Conservation (phyloP, 2,888 invertebrate species). For the Eulithis prunata region DNA sequence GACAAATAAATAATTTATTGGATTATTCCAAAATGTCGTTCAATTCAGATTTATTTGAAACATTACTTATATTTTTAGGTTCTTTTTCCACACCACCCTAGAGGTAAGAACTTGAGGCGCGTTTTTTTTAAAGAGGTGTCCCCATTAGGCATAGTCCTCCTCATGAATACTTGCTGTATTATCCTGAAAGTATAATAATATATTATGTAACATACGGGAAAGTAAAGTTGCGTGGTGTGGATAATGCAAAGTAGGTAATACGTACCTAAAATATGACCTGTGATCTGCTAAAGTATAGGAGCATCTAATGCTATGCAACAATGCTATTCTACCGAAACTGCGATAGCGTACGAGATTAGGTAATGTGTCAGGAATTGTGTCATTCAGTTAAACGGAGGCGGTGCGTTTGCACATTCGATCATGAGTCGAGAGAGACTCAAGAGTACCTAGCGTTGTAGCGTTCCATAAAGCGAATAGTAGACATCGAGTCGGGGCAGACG, state of each 20-base stretch:
- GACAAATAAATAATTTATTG: constrained; percentile 12
- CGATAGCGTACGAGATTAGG: constrained; percentile 70
- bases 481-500: constrained; percentile 62
- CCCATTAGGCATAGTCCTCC: constrained; percentile 80
- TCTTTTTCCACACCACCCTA: constrained; percentile 80
- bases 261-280: too few relatives aligned
- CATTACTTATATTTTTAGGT: constrained; percentile 36
- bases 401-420: constrained; percentile 70
- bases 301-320: constrained; percentile 1
- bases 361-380: constrained; percentile 80
- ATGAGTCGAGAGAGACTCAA: constrained; percentile 61
- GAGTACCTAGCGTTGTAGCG: too few relatives aligned
- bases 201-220: too few relatives aligned
- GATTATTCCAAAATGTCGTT: background rate
- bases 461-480: constrained; percentile 63
- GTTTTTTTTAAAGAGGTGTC: constrained; percentile 83
- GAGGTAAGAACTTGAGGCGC: constrained; percentile 79
- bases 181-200: too few relatives aligned
- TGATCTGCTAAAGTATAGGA: too few relatives aligned
- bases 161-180: too few relatives aligned
- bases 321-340: constrained; percentile 53
- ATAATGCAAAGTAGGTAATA: too few relatives aligned
- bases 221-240: too few relatives aligned
- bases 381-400: constrained; percentile 77
- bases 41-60: background rate